Conservation (phyloP, 2,113 vertebrate genomes). For the Dasyornis broadbenti region DNA sequence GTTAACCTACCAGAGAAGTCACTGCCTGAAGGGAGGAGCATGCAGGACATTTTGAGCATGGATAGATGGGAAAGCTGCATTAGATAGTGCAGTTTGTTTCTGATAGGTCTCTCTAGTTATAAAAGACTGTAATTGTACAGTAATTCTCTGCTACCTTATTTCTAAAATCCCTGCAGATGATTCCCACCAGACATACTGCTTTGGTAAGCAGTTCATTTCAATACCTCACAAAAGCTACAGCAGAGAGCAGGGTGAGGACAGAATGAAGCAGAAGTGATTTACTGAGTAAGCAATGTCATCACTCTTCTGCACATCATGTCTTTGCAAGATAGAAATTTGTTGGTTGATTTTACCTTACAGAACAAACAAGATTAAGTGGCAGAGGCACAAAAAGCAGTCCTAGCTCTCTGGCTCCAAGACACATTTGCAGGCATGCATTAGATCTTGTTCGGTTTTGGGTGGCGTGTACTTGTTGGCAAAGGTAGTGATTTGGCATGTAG, state of each 20-base stretch:
- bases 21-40: background rate
- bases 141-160: constrained; percentile 43
- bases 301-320: constrained; percentile 6
- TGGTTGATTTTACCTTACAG: background rate
- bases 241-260: background rate
- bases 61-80: background rate
- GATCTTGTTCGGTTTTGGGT: background rate
- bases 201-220: constrained; percentile 55
- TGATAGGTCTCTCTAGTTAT: background rate
- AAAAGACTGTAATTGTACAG: constrained; percentile 10
- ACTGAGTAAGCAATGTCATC: constrained; percentile 44
- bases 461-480: background rate
- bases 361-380: background rate
- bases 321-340: background rate
- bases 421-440: background rate
- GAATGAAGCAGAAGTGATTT: constrained; percentile 45
- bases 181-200: constrained; percentile 46
- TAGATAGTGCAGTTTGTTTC: background rate
- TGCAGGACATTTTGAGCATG: background rate
- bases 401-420: background rate
- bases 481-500: background rate
- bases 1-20: background rate
- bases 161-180: constrained; percentile 33
- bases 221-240: constrained; percentile 19
- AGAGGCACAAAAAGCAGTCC: background rate